Conservation (phyloP, 2,888 invertebrate genomes). For the Calliopum simillimum region DNA sequence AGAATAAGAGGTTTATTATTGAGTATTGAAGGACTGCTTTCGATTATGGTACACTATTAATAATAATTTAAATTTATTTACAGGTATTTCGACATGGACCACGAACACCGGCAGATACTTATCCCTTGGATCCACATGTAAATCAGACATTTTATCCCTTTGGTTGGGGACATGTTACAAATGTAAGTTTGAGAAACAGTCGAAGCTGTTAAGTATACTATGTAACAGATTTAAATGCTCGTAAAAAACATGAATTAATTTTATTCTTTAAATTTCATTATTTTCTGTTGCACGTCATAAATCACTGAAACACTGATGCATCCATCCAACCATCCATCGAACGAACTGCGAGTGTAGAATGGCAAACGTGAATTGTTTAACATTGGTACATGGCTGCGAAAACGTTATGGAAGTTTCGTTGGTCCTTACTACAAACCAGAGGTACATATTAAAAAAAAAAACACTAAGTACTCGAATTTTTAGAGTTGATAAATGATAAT, state of each 20-base stretch:
- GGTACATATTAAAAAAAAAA: constrained; percentile 48
- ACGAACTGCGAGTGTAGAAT: constrained; percentile 65
- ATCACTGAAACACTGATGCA: constrained; percentile 48
- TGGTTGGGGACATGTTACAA: constrained; percentile 85
- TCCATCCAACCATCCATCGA: constrained; percentile 1
- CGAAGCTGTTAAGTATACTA: background rate
- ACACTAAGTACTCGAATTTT: no score
- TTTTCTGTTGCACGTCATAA: constrained; percentile 50
- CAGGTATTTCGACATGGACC: constrained; percentile 85
- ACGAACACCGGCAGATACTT: constrained; percentile 81
- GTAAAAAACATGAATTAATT: constrained; percentile 34
- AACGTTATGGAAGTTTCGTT: constrained; percentile 74
- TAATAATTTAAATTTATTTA: constrained; percentile 52
- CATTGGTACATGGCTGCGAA: constrained; percentile 75
- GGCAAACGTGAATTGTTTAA: constrained; percentile 76
- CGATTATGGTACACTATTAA: no score
- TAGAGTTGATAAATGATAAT: constrained; percentile 1
- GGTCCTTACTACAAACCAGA: constrained; percentile 72
- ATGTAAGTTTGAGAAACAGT: constrained; percentile 69
- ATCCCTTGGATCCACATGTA: constrained; percentile 77
- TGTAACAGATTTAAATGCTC: constrained; percentile 24
- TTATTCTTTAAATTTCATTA: constrained; percentile 50
- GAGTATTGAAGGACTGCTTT: no score
- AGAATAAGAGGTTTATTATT: no score
- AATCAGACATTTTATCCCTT: constrained; percentile 77